These are phyloP conservation scores for Coreius guichenoti DNA, from an alignment of 2,797 vertebrate genomes.

Conservation along the genomic window DNA sequence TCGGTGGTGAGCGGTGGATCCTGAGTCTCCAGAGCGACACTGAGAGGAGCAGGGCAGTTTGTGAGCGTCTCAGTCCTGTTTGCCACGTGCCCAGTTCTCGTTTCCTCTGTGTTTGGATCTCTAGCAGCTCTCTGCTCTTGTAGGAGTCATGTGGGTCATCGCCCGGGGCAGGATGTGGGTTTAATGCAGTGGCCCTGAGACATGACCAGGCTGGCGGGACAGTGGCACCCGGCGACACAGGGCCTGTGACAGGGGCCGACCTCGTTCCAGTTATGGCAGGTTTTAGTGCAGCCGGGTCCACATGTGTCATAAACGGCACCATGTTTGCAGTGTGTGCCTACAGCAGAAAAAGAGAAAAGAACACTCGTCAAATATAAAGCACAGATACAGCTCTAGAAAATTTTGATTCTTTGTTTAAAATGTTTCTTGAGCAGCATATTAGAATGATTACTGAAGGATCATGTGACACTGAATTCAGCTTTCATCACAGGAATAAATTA, in stretches of 20 bases:
- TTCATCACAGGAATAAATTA: too few relatives aligned
- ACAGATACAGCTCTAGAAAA: not conserved
- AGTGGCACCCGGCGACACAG: slow-evolving; percentile 95
- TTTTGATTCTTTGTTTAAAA: not conserved
- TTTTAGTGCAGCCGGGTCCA: slow-evolving; percentile 93
- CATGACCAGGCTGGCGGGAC: slow-evolving; percentile 91
- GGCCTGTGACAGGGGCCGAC: slow-evolving; percentile 91
- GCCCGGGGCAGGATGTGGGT: slow-evolving; percentile 92
- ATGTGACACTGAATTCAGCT: too few relatives aligned
- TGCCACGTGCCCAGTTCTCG: not conserved
- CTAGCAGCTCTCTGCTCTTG: slow-evolving; percentile 57
- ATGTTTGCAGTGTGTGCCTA: slow-evolving; percentile 94
- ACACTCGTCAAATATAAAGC: not conserved
- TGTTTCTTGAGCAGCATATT: not conserved
- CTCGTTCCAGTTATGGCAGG: slow-evolving; percentile 98
- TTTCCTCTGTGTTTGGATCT: not conserved
- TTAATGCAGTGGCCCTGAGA: slow-evolving; percentile 94
- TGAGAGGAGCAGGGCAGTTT: not conserved
- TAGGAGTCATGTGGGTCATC: slow-evolving; percentile 81
- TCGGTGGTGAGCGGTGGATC: not conserved
- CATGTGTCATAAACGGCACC: slow-evolving; percentile 95
- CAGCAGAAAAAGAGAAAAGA: slow-evolving; percentile 21
- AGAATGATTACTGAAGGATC: too few relatives aligned
- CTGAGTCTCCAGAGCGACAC: not conserved
- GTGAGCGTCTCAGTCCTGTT: not conserved